These are phyloP conservation scores for Callinectes sapidus DNA, from an alignment of 2,888 invertebrate species.

Conservation along the genomic window DNA sequence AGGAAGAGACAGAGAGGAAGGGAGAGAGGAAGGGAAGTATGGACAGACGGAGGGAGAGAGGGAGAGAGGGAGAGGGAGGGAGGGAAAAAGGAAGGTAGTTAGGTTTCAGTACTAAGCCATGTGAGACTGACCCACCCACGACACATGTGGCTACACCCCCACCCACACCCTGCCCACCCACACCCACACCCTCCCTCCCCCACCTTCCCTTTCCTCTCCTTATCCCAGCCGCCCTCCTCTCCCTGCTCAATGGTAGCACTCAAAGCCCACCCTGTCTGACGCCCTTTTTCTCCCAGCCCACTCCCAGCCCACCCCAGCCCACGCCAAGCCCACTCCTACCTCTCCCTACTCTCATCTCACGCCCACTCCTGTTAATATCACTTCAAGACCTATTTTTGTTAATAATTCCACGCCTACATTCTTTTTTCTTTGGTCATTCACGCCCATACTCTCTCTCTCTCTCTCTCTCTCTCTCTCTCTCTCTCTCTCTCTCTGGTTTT, in stretches of 20 bases:
- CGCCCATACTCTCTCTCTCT: not conserved
- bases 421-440: not conserved
- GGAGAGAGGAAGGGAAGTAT: conserved; percentile 32
- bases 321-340: not conserved
- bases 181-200: not conserved
- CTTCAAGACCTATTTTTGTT: not conserved
- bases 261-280: not conserved
- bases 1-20: conserved; percentile 26
- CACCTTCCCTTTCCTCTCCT: not conserved
- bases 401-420: not conserved
- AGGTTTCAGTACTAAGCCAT: conserved; percentile 56
- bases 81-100: conserved; percentile 45
- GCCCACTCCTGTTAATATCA: not conserved
- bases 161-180: not conserved
- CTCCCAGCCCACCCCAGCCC: not conserved
- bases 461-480: not conserved
- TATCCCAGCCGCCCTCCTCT: conserved; percentile 7
- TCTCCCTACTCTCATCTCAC: not conserved
- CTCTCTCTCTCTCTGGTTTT: not conserved
- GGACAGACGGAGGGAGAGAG: conserved; percentile 40
- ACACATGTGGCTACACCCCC: conserved; percentile 57
- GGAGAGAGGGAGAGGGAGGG: conserved; percentile 4
- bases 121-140: conserved; percentile 56
- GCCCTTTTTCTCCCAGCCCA: conserved; percentile 21
- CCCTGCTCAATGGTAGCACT: conserved; percentile 38